These are phyloP conservation scores for Aphodius granarius DNA, from an alignment of 2,888 invertebrate genomes.

Conservation along the genomic window DNA sequence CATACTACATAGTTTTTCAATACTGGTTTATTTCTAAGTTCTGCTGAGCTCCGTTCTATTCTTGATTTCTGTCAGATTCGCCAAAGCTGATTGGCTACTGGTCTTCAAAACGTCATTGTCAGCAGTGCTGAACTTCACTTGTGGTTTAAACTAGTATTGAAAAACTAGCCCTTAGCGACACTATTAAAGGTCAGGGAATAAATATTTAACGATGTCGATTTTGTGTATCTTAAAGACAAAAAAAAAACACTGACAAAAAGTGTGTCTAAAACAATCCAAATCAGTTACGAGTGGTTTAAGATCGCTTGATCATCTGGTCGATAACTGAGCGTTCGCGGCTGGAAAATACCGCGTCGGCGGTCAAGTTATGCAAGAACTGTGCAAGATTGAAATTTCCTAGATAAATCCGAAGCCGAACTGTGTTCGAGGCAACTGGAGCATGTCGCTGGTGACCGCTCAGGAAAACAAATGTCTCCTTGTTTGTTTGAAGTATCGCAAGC, in stretches of 20 bases:
- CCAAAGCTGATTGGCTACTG: no score
- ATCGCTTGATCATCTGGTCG: not conserved
- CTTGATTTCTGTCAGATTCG: no score
- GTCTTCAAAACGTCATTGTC: no score
- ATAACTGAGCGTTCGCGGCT: not conserved
- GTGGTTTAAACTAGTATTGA: no score
- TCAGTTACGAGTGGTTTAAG: not conserved
- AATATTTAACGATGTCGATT: slow-evolving; percentile 5
- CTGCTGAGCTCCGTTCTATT: no score
- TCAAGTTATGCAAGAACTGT: not conserved
- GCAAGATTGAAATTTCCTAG: not conserved
- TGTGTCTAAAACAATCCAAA: not conserved
- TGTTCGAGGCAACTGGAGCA: not conserved
- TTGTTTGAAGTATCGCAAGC: not conserved
- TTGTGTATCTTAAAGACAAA: not conserved
- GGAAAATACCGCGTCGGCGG: not conserved
- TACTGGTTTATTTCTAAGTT: no score
- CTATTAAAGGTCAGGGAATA: slow-evolving; percentile 2
- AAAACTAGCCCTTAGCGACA: not conserved
- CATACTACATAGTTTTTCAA: no score
- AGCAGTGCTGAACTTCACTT: no score
- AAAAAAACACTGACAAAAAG: not conserved
- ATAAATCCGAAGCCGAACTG: not conserved
- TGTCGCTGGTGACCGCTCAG: not conserved
- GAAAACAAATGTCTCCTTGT: not conserved